Conservation (phyloP, 2,797 vertebrate species). For the Diplodus puntazzo region DNA sequence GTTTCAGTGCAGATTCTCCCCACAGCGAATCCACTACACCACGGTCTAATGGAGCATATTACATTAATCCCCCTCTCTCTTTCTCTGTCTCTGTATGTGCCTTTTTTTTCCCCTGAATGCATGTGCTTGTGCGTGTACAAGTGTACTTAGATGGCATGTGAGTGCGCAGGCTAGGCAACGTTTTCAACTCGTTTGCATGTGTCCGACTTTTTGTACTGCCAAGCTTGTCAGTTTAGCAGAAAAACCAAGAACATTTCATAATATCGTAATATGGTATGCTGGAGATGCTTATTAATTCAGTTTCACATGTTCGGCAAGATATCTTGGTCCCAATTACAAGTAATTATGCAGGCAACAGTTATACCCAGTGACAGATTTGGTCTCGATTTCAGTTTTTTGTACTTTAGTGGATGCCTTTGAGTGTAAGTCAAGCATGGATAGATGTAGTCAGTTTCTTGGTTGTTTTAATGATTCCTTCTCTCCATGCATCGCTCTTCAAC, state of each 20-base stretch:
- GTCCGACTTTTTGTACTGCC: not conserved
- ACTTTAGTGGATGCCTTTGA: not conserved
- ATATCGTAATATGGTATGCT: not conserved
- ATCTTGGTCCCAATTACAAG: not conserved
- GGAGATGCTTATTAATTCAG: not conserved
- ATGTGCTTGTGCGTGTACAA: not conserved
- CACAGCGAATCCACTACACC: slow-evolving; percentile 58
- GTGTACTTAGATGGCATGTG: not conserved
- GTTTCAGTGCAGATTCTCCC: slow-evolving; percentile 69
- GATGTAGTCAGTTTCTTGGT: not conserved
- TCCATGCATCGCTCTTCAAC: not conserved
- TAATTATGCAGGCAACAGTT: not conserved
- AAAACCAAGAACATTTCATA: not conserved
- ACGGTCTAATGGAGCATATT: slow-evolving; percentile 49
- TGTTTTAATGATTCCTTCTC: not conserved
- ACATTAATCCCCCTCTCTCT: slow-evolving; percentile 23
- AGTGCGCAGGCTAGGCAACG: not conserved
- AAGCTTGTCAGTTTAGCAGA: not conserved
- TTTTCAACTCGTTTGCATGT: not conserved
- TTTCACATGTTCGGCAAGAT: not conserved
- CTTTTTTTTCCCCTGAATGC: not conserved
- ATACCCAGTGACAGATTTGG: not conserved
- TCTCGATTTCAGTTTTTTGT: not conserved
- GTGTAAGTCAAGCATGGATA: not conserved
- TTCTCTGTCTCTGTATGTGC: slow-evolving; percentile 16